Percentiles rank a stretch among this genome's conserved stretches.
phyloP scores from a whole-genome alignment of 1,140 invertebrate species.

The Penaeus vannamei region DNA sequence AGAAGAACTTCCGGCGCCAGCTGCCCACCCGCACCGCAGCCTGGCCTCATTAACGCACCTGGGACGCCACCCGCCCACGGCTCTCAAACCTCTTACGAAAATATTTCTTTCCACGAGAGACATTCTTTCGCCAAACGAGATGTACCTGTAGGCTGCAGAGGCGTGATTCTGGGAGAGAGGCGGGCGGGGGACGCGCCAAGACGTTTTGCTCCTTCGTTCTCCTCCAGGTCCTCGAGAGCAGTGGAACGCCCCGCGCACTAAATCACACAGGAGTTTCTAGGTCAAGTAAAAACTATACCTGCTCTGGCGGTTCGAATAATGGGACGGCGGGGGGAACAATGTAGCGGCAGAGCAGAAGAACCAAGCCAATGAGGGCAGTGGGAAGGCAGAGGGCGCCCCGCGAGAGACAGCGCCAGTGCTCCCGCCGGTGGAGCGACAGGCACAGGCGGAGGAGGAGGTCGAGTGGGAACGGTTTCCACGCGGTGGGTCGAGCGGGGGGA shows the following conservation, averaged over 20 bases:
- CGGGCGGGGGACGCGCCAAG: background rate
- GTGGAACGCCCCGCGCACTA: too few relatives aligned
- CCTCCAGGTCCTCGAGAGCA: too few relatives aligned
- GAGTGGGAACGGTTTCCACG: background rate
- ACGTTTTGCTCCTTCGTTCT: background rate
- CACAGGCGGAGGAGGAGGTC: background rate
- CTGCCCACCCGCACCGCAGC: constrained; percentile 7
- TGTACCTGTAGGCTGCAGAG: background rate
- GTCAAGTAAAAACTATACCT: too few relatives aligned
- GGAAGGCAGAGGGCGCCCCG: background rate
- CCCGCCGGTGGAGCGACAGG: background rate
- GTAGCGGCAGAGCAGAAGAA: too few relatives aligned
- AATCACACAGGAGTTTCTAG: too few relatives aligned
- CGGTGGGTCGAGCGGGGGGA: background rate
- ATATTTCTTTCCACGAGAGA: constrained; percentile 41
- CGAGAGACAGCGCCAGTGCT: background rate
- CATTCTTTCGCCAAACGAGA: constrained; percentile 17
- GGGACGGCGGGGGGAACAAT: too few relatives aligned
- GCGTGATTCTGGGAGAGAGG: background rate
- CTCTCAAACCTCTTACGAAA: constrained; percentile 32
- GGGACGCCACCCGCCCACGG: background rate
- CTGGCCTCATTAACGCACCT: background rate
- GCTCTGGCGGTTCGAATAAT: too few relatives aligned
- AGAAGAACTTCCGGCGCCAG: constrained; percentile 38
- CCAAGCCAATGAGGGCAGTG: too few relatives aligned